Base-by-base conservation (phyloP, 2,888 invertebrate species). In the Actias luna region DNA sequence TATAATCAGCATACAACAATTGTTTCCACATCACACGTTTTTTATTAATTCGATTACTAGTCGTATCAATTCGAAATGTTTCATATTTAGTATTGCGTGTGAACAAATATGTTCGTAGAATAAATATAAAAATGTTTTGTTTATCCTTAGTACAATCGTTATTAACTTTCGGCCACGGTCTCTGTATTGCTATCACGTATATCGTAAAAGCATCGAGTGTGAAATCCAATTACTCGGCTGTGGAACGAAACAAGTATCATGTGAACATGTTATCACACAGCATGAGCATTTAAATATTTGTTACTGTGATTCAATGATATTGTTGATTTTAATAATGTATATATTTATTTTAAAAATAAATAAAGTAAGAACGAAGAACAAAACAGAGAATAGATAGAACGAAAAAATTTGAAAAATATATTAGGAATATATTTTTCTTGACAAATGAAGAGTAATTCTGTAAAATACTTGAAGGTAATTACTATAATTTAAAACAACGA, bases 111-210 rank as follows among this genome's bases (percentile, higher is more conserved):
- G 77, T 77, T 75, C 75, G 71, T 75, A 78, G 73, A 67, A 72
- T 74, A 67, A 73, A 76, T 69, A 73, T 71, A 76, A 76, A 84
- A 86, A 84, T 80, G 83, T 85, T 85, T 83, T 77, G 76, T 71
- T 78, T 75, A 75, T 73, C 73, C 77, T 73, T 73, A 76, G 70
- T 77, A 76, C 73, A 74, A 72, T 75, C 69, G 80, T 83, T 76
- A 87, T 86, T 85, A 85, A 79, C 81, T 79, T 78, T 83, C 79
- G 75, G 84, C 79, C 77, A 82, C 82, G 87, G 85, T 83, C 74
- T 78, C 83, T 83, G 80, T 72, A 85, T 85, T 85, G 79, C 79
- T 78, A 78, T 77, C 81, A 80, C 84, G 80, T 84, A 81, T 79
- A 79, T 76, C 73, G 80, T 82, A 75, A 84, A 80, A 77, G 78